Evolutionary conservation across 2,113 vertebrate genomes (phyloP).

Genomic region (Oreochromis spilurus): DNA sequence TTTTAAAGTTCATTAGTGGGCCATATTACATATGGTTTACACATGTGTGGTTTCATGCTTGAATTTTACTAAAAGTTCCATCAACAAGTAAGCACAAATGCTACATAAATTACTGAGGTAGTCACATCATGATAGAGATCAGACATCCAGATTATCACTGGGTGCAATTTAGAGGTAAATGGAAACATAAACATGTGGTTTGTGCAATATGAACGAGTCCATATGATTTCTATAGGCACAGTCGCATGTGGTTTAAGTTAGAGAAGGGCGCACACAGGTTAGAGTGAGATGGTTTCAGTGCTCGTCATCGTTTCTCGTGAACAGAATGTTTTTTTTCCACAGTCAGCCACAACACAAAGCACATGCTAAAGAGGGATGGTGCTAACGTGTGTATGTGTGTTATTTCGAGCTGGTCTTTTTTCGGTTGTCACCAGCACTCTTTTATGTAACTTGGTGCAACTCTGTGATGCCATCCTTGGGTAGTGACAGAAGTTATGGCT

Average conservation of each 20-base stretch:
- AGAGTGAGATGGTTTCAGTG: neutral
- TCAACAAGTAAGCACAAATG: slow-evolving; percentile 14
- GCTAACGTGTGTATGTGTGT: neutral
- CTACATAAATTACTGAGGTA: slow-evolving; percentile 1
- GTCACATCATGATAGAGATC: neutral
- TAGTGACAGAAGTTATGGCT: neutral
- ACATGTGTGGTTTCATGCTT: slow-evolving; percentile 25
- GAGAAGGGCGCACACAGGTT: slow-evolving; percentile 18
- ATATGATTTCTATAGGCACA: slow-evolving; percentile 6
- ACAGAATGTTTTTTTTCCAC: neutral
- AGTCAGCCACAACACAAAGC: slow-evolving; percentile 26
- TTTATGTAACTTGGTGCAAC: neutral
- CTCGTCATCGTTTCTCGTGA: slow-evolving; percentile 27
- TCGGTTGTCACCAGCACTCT: neutral
- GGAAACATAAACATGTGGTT: slow-evolving; percentile 55
- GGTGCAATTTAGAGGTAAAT: slow-evolving; percentile 27
- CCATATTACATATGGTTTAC: slow-evolving; percentile 22
- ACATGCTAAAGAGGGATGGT: neutral
- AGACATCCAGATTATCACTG: slow-evolving; percentile 1
- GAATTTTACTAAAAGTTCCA: neutral
- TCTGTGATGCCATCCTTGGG: slow-evolving; percentile 47
- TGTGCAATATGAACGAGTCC: slow-evolving; percentile 35
- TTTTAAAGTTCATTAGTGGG: slow-evolving; percentile 24
- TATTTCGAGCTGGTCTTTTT: neutral
- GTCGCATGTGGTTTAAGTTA: slow-evolving; percentile 55